Evolutionary conservation across 2,113 vertebrate species (phyloP), one percentile per base, ranked within the genome.

Genomic region (Aegotheles bennettii): DNA sequence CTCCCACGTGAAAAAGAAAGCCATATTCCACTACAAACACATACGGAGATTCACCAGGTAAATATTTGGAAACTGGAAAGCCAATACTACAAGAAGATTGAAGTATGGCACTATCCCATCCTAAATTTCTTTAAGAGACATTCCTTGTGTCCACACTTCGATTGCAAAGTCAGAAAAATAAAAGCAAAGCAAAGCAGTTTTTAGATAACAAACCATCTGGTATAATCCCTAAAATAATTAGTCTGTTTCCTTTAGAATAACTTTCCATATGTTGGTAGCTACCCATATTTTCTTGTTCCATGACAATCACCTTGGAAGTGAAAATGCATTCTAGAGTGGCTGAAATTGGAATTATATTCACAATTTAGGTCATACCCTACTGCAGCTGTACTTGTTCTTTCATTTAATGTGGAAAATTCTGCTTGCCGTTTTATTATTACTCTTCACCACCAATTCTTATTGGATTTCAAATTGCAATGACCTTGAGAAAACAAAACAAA

Each of bases 161-260:
- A 84, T 69, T 65, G 74, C 60, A 78, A 81, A 84, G 61, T 71
- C 70, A 89, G 87, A 95, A 93, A 91, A 94, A 78, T 50, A 80
- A 92, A 86, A 93, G 47, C 48, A 74, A 94, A 90, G 47, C 61
- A 89, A 92, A 88, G 38, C 18, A 80, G 29, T 15, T 94, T 92
- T 82, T 79, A 87, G 82, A 84, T 45, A 54, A 93, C 56, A 93
- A 91, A 75, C 92, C 91, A 96, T 71, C 74, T 95, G 92, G 61
- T 87, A 84, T 91, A 93, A 95, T 89, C 86, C 84, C 91, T 81
- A 89, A 89, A 94, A 96, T 84, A 78, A 94, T 95, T 87, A 91
- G 40, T 77, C 56, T n/a, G 51, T 75, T 87, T 93, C 82, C 82
- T 80, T 84, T 85, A 88, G 63, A 95, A 90, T 85, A 85, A 89